Base-by-base conservation (phyloP, 2,888 invertebrate species). In the Thysanoteuthis rhombus region DNA sequence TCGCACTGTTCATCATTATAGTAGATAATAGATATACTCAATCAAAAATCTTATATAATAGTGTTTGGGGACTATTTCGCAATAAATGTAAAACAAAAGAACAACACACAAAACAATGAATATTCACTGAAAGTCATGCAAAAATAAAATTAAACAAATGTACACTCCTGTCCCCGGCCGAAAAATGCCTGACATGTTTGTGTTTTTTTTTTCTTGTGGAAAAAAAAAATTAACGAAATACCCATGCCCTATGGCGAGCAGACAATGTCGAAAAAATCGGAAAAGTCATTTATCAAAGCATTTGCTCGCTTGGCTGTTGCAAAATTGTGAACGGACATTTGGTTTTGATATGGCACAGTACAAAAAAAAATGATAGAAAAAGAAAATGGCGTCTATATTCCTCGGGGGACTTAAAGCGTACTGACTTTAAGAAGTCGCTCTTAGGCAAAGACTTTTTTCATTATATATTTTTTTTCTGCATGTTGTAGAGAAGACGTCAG, bases 211-310 rank as follows among this genome's bases (percentile, higher is more conserved):
- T 8, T n/a, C n/a, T 10, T 6, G 22, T 19, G 22, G 19, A 19
- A 47, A 47, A 22, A 47, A 47, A 47, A 22, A 47, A 16, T 16
- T n/a, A 10, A 12, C n/a, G n/a, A 75, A 75, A 75, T 16, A 75
- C 19, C n/a, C 10, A 75, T 12, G 75, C 75, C 75, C 25, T 12
- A 36, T 75, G 75, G 75, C 75, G 16, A 75, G 75, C 75, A 75
- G 75, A n/a, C n/a, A n/a, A 75, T 75, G 75, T 75, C 75, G 75
- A 75, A 75, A 75, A n/a, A 75, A 75, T 75, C n/a, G 75, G 75
- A 36, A 75, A 75, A n/a, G 75, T 75, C 75, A 75, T 75, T 75
- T 75, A n/a, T 75, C 75, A 75, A 75, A 75, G 75, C n/a, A 75
- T 75, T n/a, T 75, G 75, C n/a, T 75, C n/a, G n/a, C n/a, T 75